phyloP scores from a whole-genome alignment of 1,140 invertebrate species.

The Nephila pilipes region DNA sequence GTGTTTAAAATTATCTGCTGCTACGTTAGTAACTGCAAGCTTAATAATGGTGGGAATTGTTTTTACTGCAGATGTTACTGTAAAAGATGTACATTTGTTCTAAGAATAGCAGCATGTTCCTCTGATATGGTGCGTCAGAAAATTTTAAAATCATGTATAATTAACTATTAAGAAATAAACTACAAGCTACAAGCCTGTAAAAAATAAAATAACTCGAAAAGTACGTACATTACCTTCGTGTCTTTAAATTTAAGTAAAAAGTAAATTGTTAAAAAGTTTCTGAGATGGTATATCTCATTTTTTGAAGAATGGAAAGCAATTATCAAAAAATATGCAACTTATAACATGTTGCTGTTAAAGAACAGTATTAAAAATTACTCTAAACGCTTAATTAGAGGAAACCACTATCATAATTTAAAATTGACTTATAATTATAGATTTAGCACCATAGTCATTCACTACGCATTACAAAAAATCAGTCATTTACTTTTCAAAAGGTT shows the following conservation, averaged over 20 bases:
- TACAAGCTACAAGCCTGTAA: conserved; percentile 20
- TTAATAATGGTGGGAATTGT: background rate
- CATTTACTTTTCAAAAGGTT: no score
- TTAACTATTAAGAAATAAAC: conserved; percentile 46
- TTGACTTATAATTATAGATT: background rate
- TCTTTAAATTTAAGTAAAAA: background rate
- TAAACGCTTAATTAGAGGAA: background rate
- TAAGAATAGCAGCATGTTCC: conserved; percentile 5
- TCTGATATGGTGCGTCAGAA: conserved; percentile 49
- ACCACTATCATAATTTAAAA: background rate
- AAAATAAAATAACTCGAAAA: conserved; percentile 26
- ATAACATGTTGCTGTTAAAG: background rate
- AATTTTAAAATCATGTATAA: conserved; percentile 40
- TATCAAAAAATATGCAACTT: background rate
- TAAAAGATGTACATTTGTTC: background rate
- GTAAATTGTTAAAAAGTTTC: background rate
- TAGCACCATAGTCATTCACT: background rate
- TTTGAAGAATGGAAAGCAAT: conserved; percentile 18
- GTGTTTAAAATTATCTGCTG: background rate
- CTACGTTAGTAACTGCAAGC: background rate
- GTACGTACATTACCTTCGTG: background rate
- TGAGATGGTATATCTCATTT: background rate
- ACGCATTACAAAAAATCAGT: background rate
- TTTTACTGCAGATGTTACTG: background rate
- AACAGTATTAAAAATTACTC: background rate